A percentile compares a stretch with the other conserved stretches of the same genome.
phyloP scores from a whole-genome alignment of 2,113 vertebrate species.

The Nycticryphes semicollaris region DNA sequence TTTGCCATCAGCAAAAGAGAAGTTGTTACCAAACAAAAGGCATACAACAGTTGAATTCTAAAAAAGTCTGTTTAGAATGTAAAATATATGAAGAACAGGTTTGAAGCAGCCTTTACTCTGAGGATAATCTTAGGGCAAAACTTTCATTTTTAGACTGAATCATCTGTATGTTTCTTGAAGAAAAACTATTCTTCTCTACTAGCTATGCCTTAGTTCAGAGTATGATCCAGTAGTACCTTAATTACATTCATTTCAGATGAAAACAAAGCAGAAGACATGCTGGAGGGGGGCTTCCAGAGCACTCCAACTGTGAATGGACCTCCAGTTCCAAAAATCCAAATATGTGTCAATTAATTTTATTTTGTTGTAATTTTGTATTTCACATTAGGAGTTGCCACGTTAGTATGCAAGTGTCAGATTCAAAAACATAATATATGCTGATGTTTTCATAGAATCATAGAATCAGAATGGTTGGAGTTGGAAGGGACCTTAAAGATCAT shows the following conservation, averaged over 20 bases:
- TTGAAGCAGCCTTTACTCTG: neutral
- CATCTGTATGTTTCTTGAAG: neutral
- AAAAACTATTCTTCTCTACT: neutral
- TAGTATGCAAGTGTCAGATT: neutral
- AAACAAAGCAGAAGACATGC: neutral
- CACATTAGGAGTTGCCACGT: neutral
- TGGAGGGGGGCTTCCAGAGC: neutral
- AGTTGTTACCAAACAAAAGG: neutral
- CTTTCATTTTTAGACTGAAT: neutral
- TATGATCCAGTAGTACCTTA: neutral
- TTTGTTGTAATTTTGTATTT: neutral
- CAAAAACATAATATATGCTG: neutral
- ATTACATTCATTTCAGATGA: neutral
- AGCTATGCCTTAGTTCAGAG: neutral
- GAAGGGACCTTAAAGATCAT: too few relatives aligned
- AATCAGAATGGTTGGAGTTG: too few relatives aligned
- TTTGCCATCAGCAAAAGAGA: neutral
- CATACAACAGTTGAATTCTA: neutral
- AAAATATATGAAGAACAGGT: neutral
- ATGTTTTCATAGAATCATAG: neutral
- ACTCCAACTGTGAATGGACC: neutral
- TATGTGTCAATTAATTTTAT: neutral
- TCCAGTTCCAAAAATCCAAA: neutral
- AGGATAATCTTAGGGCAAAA: neutral
- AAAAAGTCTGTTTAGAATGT: neutral